These are phyloP conservation scores for Rhopalosiphum nymphaeae DNA, from an alignment of 2,888 invertebrate genomes.

Conservation along the genomic window DNA sequence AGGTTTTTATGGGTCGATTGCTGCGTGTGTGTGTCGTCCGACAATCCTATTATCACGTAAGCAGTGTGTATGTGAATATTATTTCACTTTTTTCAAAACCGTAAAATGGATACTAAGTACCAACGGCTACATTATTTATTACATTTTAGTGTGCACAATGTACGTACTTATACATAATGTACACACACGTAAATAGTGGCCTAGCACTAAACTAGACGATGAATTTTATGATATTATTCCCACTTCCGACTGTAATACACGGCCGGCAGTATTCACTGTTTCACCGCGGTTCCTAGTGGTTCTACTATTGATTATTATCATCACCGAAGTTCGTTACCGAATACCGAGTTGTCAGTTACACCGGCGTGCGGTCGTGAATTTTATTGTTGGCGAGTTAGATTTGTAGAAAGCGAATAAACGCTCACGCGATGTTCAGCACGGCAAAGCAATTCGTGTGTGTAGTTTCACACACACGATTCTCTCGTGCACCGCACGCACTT, in stretches of 20 bases:
- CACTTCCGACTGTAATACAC: background rate
- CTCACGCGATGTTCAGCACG: background rate
- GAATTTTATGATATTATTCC: background rate
- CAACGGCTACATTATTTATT: background rate
- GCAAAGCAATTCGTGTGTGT: background rate
- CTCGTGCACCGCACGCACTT: background rate
- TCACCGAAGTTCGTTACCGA: background rate
- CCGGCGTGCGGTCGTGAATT: background rate
- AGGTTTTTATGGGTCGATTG: slow-evolving; percentile 19
- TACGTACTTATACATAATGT: background rate
- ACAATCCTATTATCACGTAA: background rate
- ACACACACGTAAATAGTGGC: background rate
- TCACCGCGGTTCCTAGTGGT: background rate
- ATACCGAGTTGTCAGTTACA: background rate
- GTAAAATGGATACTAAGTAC: background rate
- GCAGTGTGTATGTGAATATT: background rate
- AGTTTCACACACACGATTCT: background rate
- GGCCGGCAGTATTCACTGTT: background rate
- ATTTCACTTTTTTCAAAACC: background rate
- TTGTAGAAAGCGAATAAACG: slow-evolving; percentile 13
- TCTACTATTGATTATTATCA: background rate
- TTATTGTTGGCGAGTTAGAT: background rate
- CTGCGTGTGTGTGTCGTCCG: background rate
- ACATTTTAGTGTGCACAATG: background rate
- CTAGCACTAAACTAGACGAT: background rate